These are phyloP conservation scores for Tolmerus cingulatus DNA, from an alignment of 2,888 invertebrate genomes.

Conservation along the genomic window DNA sequence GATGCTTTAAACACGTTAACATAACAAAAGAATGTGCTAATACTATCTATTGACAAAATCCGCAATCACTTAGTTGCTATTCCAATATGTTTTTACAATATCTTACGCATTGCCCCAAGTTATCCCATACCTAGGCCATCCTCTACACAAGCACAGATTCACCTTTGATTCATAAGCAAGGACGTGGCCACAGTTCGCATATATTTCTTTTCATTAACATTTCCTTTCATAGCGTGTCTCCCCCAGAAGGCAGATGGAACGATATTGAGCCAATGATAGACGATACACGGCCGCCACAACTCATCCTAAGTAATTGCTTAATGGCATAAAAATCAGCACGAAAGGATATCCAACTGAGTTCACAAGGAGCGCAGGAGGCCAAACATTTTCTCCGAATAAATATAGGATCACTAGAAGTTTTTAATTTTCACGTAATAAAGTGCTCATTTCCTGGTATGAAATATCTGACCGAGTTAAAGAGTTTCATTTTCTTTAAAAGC, in stretches of 20 bases:
- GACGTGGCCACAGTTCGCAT: background rate
- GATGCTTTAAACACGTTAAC: no score
- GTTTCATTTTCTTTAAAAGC: conserved; percentile 14
- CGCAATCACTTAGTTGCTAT: no score
- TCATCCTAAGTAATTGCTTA: background rate
- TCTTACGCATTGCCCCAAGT: no score
- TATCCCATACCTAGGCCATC: background rate
- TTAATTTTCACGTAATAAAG: conserved; percentile 34
- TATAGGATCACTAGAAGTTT: conserved; percentile 8
- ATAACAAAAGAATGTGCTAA: no score
- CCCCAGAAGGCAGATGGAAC: background rate
- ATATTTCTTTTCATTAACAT: background rate
- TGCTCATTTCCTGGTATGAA: conserved; percentile 32
- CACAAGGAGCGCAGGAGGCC: background rate
- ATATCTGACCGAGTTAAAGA: conserved; percentile 22
- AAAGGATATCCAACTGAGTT: background rate
- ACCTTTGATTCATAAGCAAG: background rate
- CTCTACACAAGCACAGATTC: background rate
- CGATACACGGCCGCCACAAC: background rate
- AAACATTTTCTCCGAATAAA: background rate
- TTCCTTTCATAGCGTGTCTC: background rate
- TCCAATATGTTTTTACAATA: no score
- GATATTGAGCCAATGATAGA: background rate
- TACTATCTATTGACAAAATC: no score
- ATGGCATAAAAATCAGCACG: background rate